These are phyloP conservation scores for Gasteruption jaculator DNA, from an alignment of 2,888 invertebrate species.

Conservation along the genomic window DNA sequence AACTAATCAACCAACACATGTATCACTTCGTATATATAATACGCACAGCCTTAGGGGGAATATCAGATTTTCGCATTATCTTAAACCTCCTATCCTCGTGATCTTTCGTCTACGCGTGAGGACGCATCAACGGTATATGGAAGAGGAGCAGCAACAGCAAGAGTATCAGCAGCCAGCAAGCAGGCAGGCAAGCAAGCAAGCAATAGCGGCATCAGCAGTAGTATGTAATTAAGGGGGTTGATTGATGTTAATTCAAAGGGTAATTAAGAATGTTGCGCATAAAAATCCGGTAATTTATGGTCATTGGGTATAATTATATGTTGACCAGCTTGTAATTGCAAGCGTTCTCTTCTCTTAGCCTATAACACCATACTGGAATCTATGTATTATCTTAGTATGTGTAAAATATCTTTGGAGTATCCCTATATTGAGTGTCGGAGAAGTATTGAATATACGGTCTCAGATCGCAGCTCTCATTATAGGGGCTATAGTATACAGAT, in stretches of 20 bases:
- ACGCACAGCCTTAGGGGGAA: too few relatives aligned
- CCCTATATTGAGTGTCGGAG: too few relatives aligned
- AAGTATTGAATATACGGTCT: slow-evolving; percentile 45
- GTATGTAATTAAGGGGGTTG: slow-evolving; percentile 50
- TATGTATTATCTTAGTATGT: background rate
- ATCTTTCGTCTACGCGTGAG: too few relatives aligned
- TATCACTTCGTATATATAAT: too few relatives aligned
- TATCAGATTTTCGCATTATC: too few relatives aligned
- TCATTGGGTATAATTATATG: slow-evolving; percentile 52
- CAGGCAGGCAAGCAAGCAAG: slow-evolving; percentile 29
- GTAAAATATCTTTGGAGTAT: background rate
- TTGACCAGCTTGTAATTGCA: slow-evolving; percentile 52
- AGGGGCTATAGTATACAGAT: slow-evolving; percentile 46
- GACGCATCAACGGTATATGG: too few relatives aligned
- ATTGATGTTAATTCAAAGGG: slow-evolving; percentile 54
- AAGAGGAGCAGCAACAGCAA: too few relatives aligned
- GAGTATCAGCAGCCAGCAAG: slow-evolving; percentile 23
- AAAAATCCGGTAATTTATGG: slow-evolving; percentile 52
- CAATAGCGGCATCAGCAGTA: slow-evolving; percentile 35
- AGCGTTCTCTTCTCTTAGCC: slow-evolving; percentile 30
- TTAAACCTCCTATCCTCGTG: too few relatives aligned
- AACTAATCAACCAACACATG: too few relatives aligned
- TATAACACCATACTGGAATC: background rate
- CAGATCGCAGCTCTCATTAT: slow-evolving; percentile 49
- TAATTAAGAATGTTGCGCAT: slow-evolving; percentile 53